phyloP scores from a whole-genome alignment of 2,888 invertebrate genomes.

The Rhagophthalmus giganteus region DNA sequence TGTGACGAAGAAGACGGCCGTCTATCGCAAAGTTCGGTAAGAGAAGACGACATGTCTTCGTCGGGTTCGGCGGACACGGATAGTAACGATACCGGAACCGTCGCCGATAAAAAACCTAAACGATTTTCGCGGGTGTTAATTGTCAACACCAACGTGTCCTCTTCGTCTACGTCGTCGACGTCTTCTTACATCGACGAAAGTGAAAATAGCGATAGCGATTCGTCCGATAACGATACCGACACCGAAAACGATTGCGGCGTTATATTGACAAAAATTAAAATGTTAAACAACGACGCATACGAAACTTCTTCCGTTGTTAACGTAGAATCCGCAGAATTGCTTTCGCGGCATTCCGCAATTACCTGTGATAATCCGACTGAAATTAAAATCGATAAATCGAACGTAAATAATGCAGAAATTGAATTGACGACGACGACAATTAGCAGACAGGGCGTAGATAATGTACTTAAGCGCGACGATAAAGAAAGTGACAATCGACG shows the following conservation, averaged over 20 bases:
- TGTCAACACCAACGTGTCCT: conserved; percentile 64
- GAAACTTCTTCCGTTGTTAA: neutral
- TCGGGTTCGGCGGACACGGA: conserved; percentile 53
- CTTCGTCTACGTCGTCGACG: conserved; percentile 54
- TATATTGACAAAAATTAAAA: conserved; percentile 50
- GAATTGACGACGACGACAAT: conserved; percentile 7
- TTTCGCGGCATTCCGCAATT: conserved; percentile 1
- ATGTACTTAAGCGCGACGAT: neutral
- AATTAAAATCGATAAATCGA: conserved; percentile 32
- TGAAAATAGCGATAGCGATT: conserved; percentile 63
- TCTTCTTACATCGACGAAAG: conserved; percentile 37
- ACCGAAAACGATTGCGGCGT: conserved; percentile 59
- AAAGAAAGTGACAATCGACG: no score
- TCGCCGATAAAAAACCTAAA: conserved; percentile 59
- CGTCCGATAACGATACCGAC: conserved; percentile 67
- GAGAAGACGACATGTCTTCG: conserved; percentile 50
- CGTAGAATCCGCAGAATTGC: conserved; percentile 10
- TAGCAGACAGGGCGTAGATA: neutral
- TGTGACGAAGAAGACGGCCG: conserved; percentile 47
- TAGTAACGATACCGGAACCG: conserved; percentile 61
- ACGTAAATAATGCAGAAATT: conserved; percentile 32
- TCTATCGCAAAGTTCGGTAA: conserved; percentile 54
- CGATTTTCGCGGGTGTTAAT: conserved; percentile 70
- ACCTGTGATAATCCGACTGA: conserved; percentile 34
- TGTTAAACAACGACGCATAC: conserved; percentile 37